A percentile compares a stretch with the other conserved stretches of the same genome.
phyloP scores from a whole-genome alignment of 2,797 vertebrate genomes.

The Ctenopoma multispine region DNA sequence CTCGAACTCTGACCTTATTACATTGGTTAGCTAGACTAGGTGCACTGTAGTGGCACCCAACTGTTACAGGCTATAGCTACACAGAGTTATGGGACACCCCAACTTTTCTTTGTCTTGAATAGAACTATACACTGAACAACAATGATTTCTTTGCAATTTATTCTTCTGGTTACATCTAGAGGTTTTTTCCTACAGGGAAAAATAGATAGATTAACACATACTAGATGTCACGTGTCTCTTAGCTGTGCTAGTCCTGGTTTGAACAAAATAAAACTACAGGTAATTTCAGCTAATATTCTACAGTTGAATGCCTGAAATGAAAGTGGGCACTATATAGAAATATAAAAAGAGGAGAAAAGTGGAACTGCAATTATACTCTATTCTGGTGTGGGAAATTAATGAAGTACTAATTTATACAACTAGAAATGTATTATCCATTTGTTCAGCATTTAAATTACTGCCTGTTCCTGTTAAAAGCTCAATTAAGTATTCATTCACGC shows the following conservation, averaged over 20 bases:
- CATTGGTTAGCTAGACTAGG: too few relatives aligned
- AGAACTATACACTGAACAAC: too few relatives aligned
- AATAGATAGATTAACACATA: not conserved
- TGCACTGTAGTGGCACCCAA: too few relatives aligned
- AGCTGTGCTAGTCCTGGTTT: not conserved
- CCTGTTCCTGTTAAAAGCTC: not conserved
- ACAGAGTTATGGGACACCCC: too few relatives aligned
- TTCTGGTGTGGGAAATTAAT: not conserved
- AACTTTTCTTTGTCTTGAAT: too few relatives aligned
- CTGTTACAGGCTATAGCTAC: too few relatives aligned
- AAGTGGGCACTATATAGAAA: not conserved
- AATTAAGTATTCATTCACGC: conserved; percentile 7
- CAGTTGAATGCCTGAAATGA: not conserved
- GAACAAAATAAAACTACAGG: not conserved
- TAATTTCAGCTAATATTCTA: too few relatives aligned
- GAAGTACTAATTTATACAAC: conserved; percentile 4
- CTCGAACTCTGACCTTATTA: too few relatives aligned
- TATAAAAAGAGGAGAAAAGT: not conserved
- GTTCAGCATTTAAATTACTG: conserved; percentile 15
- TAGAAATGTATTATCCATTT: conserved; percentile 8
- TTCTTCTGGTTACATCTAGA: not conserved
- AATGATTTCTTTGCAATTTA: too few relatives aligned
- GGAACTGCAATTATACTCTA: not conserved
- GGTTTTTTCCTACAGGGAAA: not conserved
- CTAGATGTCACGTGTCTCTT: not conserved